A percentile compares a stretch with the other conserved stretches of the same genome.
These are phyloP conservation scores for Drosophila prostipennis DNA, from an alignment of 2,888 invertebrate species.

Conservation along the genomic window DNA sequence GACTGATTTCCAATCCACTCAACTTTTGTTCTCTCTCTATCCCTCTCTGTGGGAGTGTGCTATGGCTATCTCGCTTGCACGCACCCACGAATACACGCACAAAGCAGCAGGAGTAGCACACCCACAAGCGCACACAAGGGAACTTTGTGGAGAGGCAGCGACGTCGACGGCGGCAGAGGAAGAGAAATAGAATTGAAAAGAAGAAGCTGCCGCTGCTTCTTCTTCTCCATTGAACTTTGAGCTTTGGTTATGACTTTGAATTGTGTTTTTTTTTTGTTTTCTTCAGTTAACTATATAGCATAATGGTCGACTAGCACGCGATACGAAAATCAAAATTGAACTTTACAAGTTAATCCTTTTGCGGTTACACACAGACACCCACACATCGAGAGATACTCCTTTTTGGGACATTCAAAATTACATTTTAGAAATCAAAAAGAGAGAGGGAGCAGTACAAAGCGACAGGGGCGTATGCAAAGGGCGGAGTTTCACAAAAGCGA, in stretches of 20 bases:
- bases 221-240: constrained; percentile 45
- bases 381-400: constrained; percentile 4
- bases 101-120: constrained; percentile 29
- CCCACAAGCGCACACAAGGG: not conserved
- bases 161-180: constrained; percentile 9
- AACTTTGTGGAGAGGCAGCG: constrained; percentile 9
- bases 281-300: constrained; percentile 37
- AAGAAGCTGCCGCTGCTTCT: constrained; percentile 25
- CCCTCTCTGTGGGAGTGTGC: not conserved
- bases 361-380: constrained; percentile 16
- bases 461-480: not conserved
- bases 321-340: constrained; percentile 77
- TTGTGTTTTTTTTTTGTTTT: constrained; percentile 5
- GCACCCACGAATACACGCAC: constrained; percentile 37
- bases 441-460: not conserved
- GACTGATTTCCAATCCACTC: constrained; percentile 47
- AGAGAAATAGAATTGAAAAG: constrained; percentile 9
- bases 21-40: constrained; percentile 27
- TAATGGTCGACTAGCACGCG: constrained; percentile 70
- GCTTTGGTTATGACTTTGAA: constrained; percentile 37
- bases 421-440: constrained; percentile 30
- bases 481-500: not conserved
- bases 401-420: constrained; percentile 30
- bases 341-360: constrained; percentile 76
- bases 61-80: constrained; percentile 54